Conservation (phyloP, 2,797 vertebrate genomes). For the Sebastes miniatus region DNA sequence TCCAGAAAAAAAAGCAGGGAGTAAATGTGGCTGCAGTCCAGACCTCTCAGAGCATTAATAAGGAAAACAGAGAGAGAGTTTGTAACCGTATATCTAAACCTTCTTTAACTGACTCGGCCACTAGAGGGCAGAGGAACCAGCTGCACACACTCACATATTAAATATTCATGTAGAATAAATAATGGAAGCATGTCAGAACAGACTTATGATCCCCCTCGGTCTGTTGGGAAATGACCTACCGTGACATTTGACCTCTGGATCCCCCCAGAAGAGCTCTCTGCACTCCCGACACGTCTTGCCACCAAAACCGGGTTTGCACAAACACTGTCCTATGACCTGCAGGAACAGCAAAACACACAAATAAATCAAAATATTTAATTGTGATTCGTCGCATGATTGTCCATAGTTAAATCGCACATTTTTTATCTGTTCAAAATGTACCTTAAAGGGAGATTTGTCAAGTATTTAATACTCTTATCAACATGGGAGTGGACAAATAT, state of each 20-base stretch:
- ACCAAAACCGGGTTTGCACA: conserved; percentile 93
- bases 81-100: neutral
- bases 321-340: conserved; percentile 92
- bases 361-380: too few species aligned
- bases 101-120: neutral
- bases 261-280: conserved; percentile 94
- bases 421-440: too few species aligned
- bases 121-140: neutral
- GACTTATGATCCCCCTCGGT: neutral
- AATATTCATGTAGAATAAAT: neutral
- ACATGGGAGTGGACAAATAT: too few species aligned
- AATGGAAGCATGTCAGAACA: neutral
- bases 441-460: too few species aligned
- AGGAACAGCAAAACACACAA: neutral
- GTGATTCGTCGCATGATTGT: too few species aligned
- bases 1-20: neutral
- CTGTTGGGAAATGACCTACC: conserved; percentile 76
- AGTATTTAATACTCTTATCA: too few species aligned
- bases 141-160: neutral
- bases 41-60: neutral
- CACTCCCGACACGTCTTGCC: conserved; percentile 93
- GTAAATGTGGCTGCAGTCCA: neutral
- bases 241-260: conserved; percentile 88
- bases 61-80: neutral
- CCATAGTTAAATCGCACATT: too few species aligned